Base-by-base conservation (phyloP, 2,888 invertebrate species). In the Eupithecia tripunctaria region DNA sequence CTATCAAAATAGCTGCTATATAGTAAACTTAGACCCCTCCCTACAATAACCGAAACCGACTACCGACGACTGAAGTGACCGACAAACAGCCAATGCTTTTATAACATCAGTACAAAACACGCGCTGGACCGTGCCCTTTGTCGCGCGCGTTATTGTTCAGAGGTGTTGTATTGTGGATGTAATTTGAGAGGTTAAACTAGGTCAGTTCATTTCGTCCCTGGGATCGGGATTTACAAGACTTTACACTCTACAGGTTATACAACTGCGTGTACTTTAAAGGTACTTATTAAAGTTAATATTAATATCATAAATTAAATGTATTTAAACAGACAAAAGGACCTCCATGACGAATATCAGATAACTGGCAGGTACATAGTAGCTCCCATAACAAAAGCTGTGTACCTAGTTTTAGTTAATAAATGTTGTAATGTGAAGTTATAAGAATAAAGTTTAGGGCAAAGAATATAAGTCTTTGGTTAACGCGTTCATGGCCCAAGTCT, bases 21-120 rank as follows among this genome's bases (percentile, higher is more conserved):
- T 3, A 10, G 12, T 51, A 21, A 51, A 51, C 21, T n/a, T 8
- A 21, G n/a, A 2, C 21, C n/a, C 51, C 25, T 12, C 21, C 18
- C 21, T 21, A 65, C 7, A 21, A 25, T 2, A 27, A 56, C 47
- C n/a, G 4, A n/a, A 0, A 51, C 8, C 36, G 5, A 43, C 47
- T 2, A 2, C 47, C 47, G n/a, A 6, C 27, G 15, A 25, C 51
- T 63, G 29, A 21, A 64, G 27, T 14, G 60, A 47, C 74, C 1
- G 36, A 67, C 69, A 14, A 41, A 21, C 71, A 27, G 59, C 43
- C 69, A 29, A 14, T 51, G 25, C 38, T 89, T 93, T 90, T 91
- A 93, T 92, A 90, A 90, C 79, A 81, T 86, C 5, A 38, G n/a
- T 67, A 91, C 89, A 93, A 93, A 86, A 77, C 87, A 74, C 10